These are phyloP conservation scores for Oncorhynchus nerka DNA, from an alignment of 2,113 vertebrate genomes.

Conservation along the genomic window DNA sequence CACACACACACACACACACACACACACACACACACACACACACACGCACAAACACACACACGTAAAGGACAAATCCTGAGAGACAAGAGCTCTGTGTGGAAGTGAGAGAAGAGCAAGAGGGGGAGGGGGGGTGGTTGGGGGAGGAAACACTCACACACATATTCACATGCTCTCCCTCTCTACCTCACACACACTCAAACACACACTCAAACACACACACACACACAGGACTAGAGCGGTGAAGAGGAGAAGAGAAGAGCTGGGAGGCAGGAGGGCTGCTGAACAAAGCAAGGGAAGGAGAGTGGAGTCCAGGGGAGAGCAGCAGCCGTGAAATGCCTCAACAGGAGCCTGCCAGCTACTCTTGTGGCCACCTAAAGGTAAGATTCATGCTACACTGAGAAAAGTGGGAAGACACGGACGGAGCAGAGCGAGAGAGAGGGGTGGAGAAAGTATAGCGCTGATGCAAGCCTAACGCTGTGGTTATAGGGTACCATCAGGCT, in stretches of 20 bases:
- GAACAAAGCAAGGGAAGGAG: slow-evolving; percentile 60
- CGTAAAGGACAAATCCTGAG: slow-evolving; percentile 47
- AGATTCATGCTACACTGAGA: slow-evolving; percentile 33
- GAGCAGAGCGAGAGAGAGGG: neutral
- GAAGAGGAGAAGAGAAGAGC: slow-evolving; percentile 45
- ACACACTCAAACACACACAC: slow-evolving; percentile 4
- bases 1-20: slow-evolving; percentile 1
- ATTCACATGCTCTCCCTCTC: slow-evolving; percentile 42
- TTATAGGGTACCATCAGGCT: neutral
- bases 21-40: slow-evolving; percentile 9
- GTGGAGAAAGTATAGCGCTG: neutral
- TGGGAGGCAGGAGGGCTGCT: slow-evolving; percentile 56
- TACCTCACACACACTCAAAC: slow-evolving; percentile 14
- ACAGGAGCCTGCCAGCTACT: slow-evolving; percentile 64
- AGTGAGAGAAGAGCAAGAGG: slow-evolving; percentile 28
- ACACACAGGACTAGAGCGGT: slow-evolving; percentile 54
- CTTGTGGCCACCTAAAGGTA: slow-evolving; percentile 74
- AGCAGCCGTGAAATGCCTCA: slow-evolving; percentile 70
- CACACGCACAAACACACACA: neutral
- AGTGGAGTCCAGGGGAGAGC: slow-evolving; percentile 54
- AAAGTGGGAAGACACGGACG: slow-evolving; percentile 14
- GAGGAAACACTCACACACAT: slow-evolving; percentile 50
- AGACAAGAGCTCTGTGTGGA: slow-evolving; percentile 40
- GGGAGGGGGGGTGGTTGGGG: neutral
- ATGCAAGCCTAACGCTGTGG: neutral